Base-by-base conservation (phyloP, 2,888 invertebrate species). In the Macrostomum cliftonense region DNA sequence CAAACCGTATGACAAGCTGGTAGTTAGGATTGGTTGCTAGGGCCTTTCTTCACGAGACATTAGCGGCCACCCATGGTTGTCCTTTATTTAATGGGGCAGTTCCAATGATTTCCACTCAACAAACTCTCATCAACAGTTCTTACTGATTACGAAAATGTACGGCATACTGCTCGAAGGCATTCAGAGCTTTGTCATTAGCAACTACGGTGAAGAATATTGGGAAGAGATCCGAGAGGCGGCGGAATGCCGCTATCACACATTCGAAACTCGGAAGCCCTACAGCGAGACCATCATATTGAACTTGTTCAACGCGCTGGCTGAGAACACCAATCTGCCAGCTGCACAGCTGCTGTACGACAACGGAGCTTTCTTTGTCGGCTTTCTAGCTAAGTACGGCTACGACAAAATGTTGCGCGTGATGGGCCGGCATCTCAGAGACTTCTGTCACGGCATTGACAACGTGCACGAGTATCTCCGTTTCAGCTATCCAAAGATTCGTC, bases 161-260 rank as follows among this genome's bases (percentile, higher is more conserved):
- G 89, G 89, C 42, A 75, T 91, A 56, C 78, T 91, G 43, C 73
- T 89, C 63, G 88, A 89, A 71, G 87, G 87, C 67, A 77, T 91
- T 75, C 81, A 85, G 59, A 86, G 86, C 71, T 88, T 80, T 73
- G 83, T 91, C 64, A 81, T 83, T 53, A 78, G 81, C 61, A 81
- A 79, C 16, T 89, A 86, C 71, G 88, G 88, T 1, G 86, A 87
- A 66, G 85, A 85, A 53, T 78, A 81, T 61, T 89, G 89, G 89
- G 84, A 86, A 61, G 83, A 85, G 64, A 83, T 88, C 54, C 73
- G 87, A 52, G 73, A 82, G 51, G 80, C 81, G 61, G 85, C 86
- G 1, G 78, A 80, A 13, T 81, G 88, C 19, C 83, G 86, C 57
- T 80, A 85, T 57, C 82, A 84, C 4, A 82, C 83, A 51, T 71